Evolutionary conservation across 2,888 invertebrate genomes (phyloP), one percentile per base, ranked within the genome.

Genomic region (Drosophila peninsularis): DNA sequence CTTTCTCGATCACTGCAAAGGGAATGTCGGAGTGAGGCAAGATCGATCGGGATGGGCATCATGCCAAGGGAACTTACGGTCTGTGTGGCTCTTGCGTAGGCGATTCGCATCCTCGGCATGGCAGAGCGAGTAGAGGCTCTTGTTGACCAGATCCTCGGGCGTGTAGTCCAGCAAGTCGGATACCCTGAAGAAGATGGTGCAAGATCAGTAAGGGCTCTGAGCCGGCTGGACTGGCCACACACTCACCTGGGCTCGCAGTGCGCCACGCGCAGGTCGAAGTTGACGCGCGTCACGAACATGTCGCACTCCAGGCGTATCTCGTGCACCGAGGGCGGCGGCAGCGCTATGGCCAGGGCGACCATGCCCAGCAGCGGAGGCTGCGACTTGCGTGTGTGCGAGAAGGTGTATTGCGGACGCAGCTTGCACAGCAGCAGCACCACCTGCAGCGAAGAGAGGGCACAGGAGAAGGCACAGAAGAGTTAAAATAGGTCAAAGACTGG

Each of bases 311-410:
- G 94, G 83, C 98, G 95, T 87, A 98, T 98, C 93, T 99, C 99
- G 92, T 99, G 98, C 77, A 99, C 98, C 76, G 98, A 98, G 13
- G 99, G 98, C 13, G 99, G 98, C 49, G 99, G 99, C 79, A 99
- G 94, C 11, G 98, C 99, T 82, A 99, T 98, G 79, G 98, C 99
- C 86, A 99, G 92, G 5, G 97, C 98, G 64, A 98, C 98, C 96
- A 98, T 96, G 27, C 98, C 98, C 83, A 99, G 93, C 34, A 98
- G 94, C 9, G 97, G 96, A 14, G 97, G 97, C 56, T 97, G 96
- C 0, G 96, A 95, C 93, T 98, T 98, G 89, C 98, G 95, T 79
- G 96, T 96, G 93, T 98, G 96, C 13, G 97, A 97, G 93, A 97
- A 98, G 68, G 97, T 96, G 93, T 97, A 97, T 93, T 98, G 98